These are phyloP conservation scores for Chelonia mydas DNA, from an alignment of 2,797 vertebrate species.

Conservation along the genomic window DNA sequence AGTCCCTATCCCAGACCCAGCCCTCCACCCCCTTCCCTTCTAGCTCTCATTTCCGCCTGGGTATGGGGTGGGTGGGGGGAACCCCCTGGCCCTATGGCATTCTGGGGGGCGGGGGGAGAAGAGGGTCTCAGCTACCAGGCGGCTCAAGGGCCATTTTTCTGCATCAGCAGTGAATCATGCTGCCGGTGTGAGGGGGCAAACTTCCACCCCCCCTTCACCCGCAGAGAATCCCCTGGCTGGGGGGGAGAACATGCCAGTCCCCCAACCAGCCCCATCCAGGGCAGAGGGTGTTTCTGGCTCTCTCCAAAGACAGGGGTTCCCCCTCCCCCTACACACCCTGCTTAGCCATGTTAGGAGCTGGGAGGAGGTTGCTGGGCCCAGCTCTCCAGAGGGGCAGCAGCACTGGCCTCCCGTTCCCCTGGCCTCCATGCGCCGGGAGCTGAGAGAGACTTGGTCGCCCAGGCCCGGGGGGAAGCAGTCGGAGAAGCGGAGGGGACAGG, in stretches of 20 bases:
- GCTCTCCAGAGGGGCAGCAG: not conserved
- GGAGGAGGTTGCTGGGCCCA: not conserved
- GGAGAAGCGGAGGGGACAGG: not conserved
- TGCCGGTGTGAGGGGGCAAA: not conserved
- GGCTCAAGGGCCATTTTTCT: not conserved
- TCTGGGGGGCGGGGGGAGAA: fast-evolving
- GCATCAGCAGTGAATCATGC: not conserved
- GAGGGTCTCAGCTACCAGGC: fast-evolving
- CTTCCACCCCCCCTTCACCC: too few relatives aligned
- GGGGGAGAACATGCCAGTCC: not conserved
- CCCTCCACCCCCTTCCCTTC: not conserved
- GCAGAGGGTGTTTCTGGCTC: fast-evolving
- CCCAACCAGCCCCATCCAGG: not conserved
- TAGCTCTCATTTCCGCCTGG: not conserved
- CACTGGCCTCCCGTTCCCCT: not conserved
- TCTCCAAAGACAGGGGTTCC: not conserved
- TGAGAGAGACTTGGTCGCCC: not conserved
- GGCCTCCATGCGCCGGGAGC: not conserved
- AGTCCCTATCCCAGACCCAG: not conserved
- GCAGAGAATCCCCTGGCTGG: not conserved
- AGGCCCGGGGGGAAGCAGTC: not conserved
- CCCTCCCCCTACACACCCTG: fast-evolving
- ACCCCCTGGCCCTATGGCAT: not conserved
- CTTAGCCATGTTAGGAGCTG: not conserved
- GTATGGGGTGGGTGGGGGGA: not conserved